Conservation (phyloP, 2,797 vertebrate genomes). For the Micrastur ruficollis region DNA sequence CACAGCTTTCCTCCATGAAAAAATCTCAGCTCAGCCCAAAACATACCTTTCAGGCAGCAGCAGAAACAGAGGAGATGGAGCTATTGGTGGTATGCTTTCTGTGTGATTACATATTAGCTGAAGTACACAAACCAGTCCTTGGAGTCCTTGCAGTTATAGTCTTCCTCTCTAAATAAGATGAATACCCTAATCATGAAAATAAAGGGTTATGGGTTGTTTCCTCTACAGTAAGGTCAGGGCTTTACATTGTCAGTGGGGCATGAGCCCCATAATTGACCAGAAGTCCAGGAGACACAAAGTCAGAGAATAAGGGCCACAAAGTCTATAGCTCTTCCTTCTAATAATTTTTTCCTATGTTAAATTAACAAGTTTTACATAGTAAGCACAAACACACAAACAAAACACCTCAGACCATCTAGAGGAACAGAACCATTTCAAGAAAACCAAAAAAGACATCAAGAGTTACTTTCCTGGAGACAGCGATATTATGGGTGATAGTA, state of each 20-base stretch:
- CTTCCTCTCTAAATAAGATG: neutral
- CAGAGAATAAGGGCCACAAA: neutral
- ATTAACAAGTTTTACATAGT: neutral
- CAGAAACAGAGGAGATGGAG: neutral
- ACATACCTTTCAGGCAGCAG: neutral
- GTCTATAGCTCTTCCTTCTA: neutral
- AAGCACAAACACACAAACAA: neutral
- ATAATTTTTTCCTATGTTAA: neutral
- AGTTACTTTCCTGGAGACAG: neutral
- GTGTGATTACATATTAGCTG: neutral
- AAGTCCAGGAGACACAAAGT: neutral
- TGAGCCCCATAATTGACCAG: neutral
- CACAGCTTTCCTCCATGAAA: neutral
- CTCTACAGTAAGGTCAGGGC: neutral
- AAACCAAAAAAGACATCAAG: neutral
- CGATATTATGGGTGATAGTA: neutral
- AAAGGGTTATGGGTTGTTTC: neutral
- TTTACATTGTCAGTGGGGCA: neutral
- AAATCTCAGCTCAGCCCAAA: neutral
- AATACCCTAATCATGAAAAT: neutral
- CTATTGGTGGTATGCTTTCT: neutral
- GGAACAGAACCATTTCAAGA: neutral
- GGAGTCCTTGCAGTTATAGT: neutral
- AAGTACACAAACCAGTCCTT: neutral
- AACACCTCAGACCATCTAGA: neutral